phyloP scores from a whole-genome alignment of 2,113 vertebrate species.

The Clarias batrachus region DNA sequence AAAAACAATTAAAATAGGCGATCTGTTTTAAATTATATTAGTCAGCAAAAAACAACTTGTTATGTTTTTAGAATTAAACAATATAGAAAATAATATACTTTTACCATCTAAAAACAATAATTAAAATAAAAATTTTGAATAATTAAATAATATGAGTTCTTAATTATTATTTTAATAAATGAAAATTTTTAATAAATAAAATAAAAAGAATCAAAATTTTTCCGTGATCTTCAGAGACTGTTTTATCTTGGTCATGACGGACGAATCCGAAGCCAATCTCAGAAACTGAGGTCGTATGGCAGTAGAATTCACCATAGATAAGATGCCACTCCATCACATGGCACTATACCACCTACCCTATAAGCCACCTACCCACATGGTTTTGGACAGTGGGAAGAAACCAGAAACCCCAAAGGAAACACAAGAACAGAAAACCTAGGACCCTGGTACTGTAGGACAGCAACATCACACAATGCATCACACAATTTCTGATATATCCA shows the following conservation, averaged over 20 bases:
- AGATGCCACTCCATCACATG: neutral
- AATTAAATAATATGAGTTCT: no score
- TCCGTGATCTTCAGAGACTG: neutral
- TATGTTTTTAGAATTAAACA: no score
- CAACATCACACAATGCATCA: neutral
- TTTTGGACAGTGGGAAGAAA: neutral
- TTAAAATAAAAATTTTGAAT: no score
- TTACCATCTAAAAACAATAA: no score
- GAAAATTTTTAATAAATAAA: neutral
- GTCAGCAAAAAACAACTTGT: no score
- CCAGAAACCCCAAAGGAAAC: neutral
- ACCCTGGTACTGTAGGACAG: no score
- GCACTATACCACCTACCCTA: no score
- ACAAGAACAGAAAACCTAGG: neutral
- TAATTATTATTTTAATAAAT: no score
- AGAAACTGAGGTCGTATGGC: neutral
- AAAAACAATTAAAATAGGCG: neutral
- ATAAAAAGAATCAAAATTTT: neutral
- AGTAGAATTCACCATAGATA: neutral
- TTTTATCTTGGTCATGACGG: neutral
- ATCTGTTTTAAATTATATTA: neutral
- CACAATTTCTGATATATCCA: no score
- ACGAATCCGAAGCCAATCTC: neutral
- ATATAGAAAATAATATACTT: no score
- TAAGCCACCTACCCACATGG: neutral